Evolutionary conservation across 2,797 vertebrate species (phyloP), one percentile per base, ranked within the genome.

Genomic region (Poeciliopsis infans): DNA sequence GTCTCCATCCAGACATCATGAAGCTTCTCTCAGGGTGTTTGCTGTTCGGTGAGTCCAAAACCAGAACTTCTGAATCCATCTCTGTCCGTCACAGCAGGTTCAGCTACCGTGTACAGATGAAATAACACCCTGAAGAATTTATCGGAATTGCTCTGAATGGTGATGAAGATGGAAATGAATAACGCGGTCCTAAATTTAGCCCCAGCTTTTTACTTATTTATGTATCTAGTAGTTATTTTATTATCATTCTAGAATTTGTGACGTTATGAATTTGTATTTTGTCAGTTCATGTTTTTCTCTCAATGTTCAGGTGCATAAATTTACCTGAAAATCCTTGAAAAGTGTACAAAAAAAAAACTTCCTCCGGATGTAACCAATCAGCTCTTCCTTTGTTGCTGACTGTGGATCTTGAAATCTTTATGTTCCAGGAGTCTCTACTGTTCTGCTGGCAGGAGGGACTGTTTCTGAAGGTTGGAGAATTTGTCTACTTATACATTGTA

Each of bases 391-490:
- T 5, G 25, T 31, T 10, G 66, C 66, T 69, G 39, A 69, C 41
- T 25, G n/a, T 49, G 45, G 28, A 4, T 47, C 8, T 72, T 49
- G 5, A 12, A 53, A 41, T 0, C 2, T 13, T 51, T 51, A 11
- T 68, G 75, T 47, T 76, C 8, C 75, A 76, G 75, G 75, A 39
- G 46, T 68, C 20, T 75, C 41, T 0, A 6, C n/a, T 20, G 16
- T 39, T 16, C 31, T 76, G 46, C 12, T 68, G 46, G 15, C 33
- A n/a, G 75, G 59, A 66, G 2, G 5, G 1, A n/a, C 31, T 16
- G 31, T 7, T 36, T 66, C 75, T 68, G 61, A 64, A 76, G 75
- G 61, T 68, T 33, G 49, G 45, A 36, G 61, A 7, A 43, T 43
- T 7, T 31, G 7, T 18, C 3, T 49, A 20, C 28, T 23, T 20